Conservation (phyloP, 1,140 invertebrate genomes). For the Oreohelix idahoensis region DNA sequence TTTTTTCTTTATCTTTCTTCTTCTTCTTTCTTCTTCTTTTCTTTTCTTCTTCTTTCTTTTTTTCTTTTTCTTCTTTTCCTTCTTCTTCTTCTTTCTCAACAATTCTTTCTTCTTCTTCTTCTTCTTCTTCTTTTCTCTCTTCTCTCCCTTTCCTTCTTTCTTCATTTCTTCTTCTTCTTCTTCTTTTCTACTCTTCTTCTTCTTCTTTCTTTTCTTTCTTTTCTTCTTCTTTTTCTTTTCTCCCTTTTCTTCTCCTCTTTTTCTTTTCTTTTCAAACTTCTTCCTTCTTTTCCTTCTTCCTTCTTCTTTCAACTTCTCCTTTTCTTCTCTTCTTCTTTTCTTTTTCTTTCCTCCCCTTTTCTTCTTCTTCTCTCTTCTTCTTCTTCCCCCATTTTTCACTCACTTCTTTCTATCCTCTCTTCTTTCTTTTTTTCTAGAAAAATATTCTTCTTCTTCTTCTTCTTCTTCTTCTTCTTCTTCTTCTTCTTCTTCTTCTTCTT, state of each 20-base stretch:
- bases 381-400: background rate
- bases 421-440: background rate
- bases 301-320: too few relatives aligned
- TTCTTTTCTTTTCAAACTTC: too few relatives aligned
- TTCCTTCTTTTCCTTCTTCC: background rate
- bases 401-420: background rate
- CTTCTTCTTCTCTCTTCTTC: background rate
- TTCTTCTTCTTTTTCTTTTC: too few relatives aligned
- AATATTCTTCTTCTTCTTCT: too few relatives aligned
- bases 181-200: background rate
- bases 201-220: background rate
- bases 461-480: background rate
- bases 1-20: background rate
- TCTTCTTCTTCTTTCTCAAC: background rate
- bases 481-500: background rate
- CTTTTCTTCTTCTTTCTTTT: too few relatives aligned
- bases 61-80: background rate
- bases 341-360: background rate
- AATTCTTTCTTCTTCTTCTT: background rate
- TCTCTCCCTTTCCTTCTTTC: conserved; percentile 1
- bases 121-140: background rate
- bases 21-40: background rate
- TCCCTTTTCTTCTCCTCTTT: too few relatives aligned
- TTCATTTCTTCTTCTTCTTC: background rate
- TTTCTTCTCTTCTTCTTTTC: background rate